phyloP scores from a whole-genome alignment of 2,888 invertebrate genomes.

The Pyrocoelia pectoralis region DNA sequence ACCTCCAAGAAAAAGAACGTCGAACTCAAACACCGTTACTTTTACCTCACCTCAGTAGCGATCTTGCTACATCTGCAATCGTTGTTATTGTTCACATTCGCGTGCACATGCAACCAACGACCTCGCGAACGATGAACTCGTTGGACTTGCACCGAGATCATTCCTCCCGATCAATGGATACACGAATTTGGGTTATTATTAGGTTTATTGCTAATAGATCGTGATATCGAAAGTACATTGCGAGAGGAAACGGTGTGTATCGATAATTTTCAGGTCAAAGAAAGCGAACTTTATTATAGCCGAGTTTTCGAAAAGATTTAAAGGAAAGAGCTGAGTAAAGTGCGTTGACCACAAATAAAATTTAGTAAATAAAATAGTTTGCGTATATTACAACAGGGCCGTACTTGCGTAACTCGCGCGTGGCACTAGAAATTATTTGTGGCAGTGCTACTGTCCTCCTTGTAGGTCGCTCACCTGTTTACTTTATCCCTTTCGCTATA shows the following conservation, averaged over 20 bases:
- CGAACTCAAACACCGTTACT: conserved; percentile 50
- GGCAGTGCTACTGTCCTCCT: conserved; percentile 35
- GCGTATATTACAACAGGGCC: conserved; percentile 31
- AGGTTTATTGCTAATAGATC: no score
- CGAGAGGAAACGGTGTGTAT: no score
- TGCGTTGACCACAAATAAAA: conserved; percentile 36
- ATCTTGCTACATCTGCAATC: conserved; percentile 45
- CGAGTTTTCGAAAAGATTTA: neutral
- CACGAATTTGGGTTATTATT: no score
- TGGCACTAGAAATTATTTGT: conserved; percentile 15
- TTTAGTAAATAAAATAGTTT: conserved; percentile 37
- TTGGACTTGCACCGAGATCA: conserved; percentile 34
- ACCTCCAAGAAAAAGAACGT: conserved; percentile 42
- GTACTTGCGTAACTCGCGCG: conserved; percentile 34
- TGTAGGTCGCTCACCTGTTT: conserved; percentile 33
- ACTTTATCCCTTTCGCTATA: conserved; percentile 36
- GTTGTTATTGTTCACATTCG: conserved; percentile 43
- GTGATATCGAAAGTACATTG: no score
- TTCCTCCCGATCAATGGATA: conserved; percentile 28
- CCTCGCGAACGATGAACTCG: conserved; percentile 44
- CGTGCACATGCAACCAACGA: conserved; percentile 42
- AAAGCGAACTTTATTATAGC: neutral
- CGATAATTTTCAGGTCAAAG: neutral
- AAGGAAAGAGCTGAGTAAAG: no score
- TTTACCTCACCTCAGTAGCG: conserved; percentile 49